A percentile compares a stretch with the other conserved stretches of the same genome.
These are phyloP conservation scores for Tupiocoris notatus DNA, from an alignment of 2,888 invertebrate genomes.

Conservation along the genomic window DNA sequence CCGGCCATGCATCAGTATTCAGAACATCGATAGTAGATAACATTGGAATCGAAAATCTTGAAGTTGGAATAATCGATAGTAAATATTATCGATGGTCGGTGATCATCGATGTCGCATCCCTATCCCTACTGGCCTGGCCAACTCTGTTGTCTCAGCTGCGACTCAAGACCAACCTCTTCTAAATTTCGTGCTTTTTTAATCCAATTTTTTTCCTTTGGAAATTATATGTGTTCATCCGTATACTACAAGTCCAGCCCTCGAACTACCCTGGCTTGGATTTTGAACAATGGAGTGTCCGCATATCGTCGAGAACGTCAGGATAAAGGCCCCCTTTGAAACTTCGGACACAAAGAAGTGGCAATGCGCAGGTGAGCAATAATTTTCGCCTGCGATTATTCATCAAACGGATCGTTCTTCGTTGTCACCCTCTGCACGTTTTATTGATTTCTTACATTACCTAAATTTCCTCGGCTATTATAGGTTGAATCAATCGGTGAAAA, in stretches of 20 bases:
- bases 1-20: too few relatives aligned
- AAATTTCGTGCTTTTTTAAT: background rate
- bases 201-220: background rate
- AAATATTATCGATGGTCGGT: too few relatives aligned
- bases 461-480: background rate
- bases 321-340: slow-evolving; percentile 57
- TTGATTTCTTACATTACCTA: too few relatives aligned
- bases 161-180: background rate
- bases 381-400: too few relatives aligned
- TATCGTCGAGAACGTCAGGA: slow-evolving; percentile 65
- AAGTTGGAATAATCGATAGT: too few relatives aligned
- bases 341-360: slow-evolving; percentile 63
- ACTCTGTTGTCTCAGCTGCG: background rate
- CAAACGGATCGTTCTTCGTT: too few relatives aligned
- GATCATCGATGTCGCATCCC: too few relatives aligned
- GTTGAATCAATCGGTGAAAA: background rate
- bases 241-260: background rate
- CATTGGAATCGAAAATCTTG: too few relatives aligned
- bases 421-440: too few relatives aligned
- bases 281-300: slow-evolving; percentile 68
- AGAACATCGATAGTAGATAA: too few relatives aligned
- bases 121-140: background rate
- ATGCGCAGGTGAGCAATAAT: slow-evolving; percentile 61
- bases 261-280: slow-evolving; percentile 3
- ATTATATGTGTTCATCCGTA: background rate